Conservation (phyloP, 2,113 vertebrate genomes). For the Pteropus alecto region DNA sequence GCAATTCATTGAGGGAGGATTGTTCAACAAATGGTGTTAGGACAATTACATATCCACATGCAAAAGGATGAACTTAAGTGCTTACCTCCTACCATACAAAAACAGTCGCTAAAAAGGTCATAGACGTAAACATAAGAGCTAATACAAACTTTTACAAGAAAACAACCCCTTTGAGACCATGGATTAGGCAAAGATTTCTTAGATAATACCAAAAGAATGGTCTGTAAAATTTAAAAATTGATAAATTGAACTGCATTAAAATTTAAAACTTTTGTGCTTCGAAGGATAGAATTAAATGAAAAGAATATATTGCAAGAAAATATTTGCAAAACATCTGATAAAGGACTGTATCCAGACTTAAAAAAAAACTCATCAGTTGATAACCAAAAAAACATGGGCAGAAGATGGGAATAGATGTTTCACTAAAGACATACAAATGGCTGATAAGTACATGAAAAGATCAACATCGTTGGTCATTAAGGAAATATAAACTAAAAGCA, state of each 20-base stretch:
- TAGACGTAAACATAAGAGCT: neutral
- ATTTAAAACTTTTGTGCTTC: neutral
- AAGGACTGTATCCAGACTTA: neutral
- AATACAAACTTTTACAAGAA: neutral
- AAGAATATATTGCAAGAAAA: neutral
- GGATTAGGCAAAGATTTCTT: neutral
- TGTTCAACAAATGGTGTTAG: neutral
- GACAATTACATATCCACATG: neutral
- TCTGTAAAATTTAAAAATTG: neutral
- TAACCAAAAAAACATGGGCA: neutral
- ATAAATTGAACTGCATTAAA: neutral
- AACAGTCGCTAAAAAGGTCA: neutral
- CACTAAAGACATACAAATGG: neutral
- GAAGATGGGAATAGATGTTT: neutral
- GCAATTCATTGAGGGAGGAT: neutral
- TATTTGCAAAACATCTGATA: neutral
- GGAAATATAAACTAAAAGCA: neutral
- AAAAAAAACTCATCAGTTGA: neutral
- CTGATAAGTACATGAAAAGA: neutral
- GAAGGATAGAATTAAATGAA: neutral
- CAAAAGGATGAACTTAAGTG: neutral
- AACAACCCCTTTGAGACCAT: neutral
- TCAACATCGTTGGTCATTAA: neutral
- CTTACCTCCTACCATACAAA: neutral
- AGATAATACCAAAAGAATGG: neutral